Evolutionary conservation across 2,797 vertebrate genomes (phyloP).

Genomic region (Channa striata): DNA sequence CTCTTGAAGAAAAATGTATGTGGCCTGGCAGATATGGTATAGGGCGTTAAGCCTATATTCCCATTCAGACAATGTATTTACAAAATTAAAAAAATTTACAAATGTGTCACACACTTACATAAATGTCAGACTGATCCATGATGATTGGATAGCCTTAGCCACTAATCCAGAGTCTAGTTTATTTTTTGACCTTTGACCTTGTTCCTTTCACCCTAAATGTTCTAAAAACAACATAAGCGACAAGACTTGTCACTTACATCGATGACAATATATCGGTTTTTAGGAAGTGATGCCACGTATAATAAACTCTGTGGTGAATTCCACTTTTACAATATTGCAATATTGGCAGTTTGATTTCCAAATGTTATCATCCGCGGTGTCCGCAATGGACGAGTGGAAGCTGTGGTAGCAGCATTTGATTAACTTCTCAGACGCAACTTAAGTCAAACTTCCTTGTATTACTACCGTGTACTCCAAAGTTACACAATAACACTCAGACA

Average conservation of each 20-base stretch:
- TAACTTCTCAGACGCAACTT: constrained; percentile 32
- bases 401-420: not conserved
- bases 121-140: not conserved
- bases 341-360: constrained; percentile 44
- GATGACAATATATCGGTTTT: too few relatives aligned
- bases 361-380: constrained; percentile 23
- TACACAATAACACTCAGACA: constrained; percentile 27
- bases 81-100: not conserved
- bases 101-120: not conserved
- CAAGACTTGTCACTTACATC: too few relatives aligned
- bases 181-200: not conserved
- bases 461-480: constrained; percentile 11
- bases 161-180: not conserved
- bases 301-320: constrained; percentile 26
- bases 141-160: not conserved
- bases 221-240: not conserved
- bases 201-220: not conserved
- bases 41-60: not conserved
- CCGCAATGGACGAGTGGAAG: constrained; percentile 49
- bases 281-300: not conserved
- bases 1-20: not conserved
- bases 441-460: constrained; percentile 66
- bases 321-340: constrained; percentile 35
- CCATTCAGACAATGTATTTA: not conserved
- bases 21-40: not conserved